Evolutionary conservation across 2,888 invertebrate genomes (phyloP).

Genomic region (Stenotaenia linearis): DNA sequence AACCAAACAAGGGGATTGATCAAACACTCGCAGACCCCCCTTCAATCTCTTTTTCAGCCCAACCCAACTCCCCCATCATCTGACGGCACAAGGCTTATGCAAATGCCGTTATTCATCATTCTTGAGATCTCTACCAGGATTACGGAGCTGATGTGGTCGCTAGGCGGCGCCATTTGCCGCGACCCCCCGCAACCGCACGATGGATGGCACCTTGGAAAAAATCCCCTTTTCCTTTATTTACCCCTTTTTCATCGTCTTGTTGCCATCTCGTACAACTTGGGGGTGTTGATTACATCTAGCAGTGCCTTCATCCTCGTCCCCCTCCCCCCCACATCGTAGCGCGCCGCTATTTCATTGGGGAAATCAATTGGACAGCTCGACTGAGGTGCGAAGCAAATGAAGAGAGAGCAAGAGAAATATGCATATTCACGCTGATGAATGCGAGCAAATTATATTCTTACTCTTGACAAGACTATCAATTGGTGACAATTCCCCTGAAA

Average conservation of each 20-base stretch:
- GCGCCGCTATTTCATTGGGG: constrained; percentile 28
- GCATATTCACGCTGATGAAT: constrained; percentile 33
- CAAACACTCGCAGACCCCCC: neutral
- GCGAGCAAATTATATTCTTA: constrained; percentile 31
- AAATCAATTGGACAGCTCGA: constrained; percentile 32
- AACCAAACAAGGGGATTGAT: neutral
- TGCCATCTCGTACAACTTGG: neutral
- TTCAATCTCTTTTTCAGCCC: constrained; percentile 5
- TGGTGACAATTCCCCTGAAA: neutral
- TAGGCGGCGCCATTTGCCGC: constrained; percentile 19
- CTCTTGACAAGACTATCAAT: constrained; percentile 27
- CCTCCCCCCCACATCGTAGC: too few species aligned
- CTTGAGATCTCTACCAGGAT: constrained; percentile 31
- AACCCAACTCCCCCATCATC: constrained; percentile 16
- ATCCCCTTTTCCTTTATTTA: neutral
- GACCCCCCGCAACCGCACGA: constrained; percentile 24
- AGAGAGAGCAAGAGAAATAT: constrained; percentile 6
- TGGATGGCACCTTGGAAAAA: neutral
- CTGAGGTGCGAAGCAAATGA: constrained; percentile 28
- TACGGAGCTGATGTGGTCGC: constrained; percentile 27
- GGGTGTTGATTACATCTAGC: constrained; percentile 1
- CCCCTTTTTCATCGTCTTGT: neutral
- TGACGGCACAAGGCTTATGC: constrained; percentile 28
- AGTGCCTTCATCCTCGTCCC: neutral
- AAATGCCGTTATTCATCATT: constrained; percentile 33